Percentiles rank a stretch among this genome's conserved stretches.
Evolutionary conservation across 2,113 vertebrate genomes (phyloP).

Genomic region (Apaloderma vittatum): DNA sequence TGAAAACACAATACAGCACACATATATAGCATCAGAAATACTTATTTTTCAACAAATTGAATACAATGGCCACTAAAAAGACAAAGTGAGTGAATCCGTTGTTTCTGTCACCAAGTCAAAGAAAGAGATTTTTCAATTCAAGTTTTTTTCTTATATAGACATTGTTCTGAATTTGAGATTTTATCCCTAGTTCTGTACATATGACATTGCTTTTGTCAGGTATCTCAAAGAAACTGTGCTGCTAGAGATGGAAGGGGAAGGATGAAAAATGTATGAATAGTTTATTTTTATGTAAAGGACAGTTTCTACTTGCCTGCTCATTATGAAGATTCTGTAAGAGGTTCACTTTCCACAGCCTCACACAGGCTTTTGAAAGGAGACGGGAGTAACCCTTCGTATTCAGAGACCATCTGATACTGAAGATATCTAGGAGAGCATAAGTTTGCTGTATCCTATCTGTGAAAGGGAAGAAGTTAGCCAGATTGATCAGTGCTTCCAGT

Average conservation of each 20-base stretch:
- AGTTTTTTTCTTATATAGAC: background rate
- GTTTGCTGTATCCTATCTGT: background rate
- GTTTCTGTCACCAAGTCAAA: background rate
- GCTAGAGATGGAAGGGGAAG: background rate
- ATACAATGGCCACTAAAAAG: background rate
- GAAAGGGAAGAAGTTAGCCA: background rate
- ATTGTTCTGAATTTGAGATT: background rate
- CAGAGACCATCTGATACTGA: background rate
- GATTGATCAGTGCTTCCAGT: background rate
- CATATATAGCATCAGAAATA: background rate
- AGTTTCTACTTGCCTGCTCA: background rate
- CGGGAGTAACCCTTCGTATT: background rate
- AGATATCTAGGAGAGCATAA: background rate
- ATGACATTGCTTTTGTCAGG: background rate
- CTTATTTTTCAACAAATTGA: background rate
- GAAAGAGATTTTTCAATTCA: background rate
- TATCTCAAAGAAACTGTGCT: fast-evolving
- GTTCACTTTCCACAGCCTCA: background rate
- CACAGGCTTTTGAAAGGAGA: background rate
- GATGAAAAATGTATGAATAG: background rate
- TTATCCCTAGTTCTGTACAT: background rate
- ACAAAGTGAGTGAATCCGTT: background rate
- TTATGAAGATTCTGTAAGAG: background rate
- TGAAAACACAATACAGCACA: background rate
- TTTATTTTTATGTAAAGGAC: background rate